Percentiles rank a stretch among this genome's conserved stretches.
phyloP scores from a whole-genome alignment of 2,797 vertebrate genomes.

The Acipenser oxyrinchus region DNA sequence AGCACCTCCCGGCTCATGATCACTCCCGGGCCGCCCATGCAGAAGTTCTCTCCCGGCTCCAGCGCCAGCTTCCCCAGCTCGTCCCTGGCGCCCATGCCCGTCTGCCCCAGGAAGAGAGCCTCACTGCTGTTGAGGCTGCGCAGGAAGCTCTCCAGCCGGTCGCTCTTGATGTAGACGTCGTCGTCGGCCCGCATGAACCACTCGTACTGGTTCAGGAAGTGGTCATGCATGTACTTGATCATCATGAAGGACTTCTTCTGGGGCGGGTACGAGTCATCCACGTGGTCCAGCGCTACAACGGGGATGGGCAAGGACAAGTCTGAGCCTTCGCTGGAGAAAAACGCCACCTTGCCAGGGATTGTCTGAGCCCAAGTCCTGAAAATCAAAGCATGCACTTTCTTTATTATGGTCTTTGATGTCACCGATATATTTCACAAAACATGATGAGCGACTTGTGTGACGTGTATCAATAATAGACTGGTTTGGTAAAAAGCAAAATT shows the following conservation, averaged over 20 bases:
- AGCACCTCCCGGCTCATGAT: conserved; percentile 96
- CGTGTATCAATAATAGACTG: no score
- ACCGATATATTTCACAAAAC: no score
- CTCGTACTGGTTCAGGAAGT: conserved; percentile 86
- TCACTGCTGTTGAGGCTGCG: conserved; percentile 92
- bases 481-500: no score
- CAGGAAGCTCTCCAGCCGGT: conserved; percentile 85
- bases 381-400: conserved; percentile 10
- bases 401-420: no score
- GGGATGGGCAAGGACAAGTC: conserved; percentile 83
- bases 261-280: conserved; percentile 87
- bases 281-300: conserved; percentile 71
- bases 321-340: conserved; percentile 94
- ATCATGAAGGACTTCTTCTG: conserved; percentile 99
- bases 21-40: conserved; percentile 95
- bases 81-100: conserved; percentile 86
- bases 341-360: conserved; percentile 87
- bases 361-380: conserved; percentile 88
- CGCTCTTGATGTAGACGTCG: conserved; percentile 89
- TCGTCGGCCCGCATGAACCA: conserved; percentile 96
- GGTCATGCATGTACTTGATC: conserved; percentile 95
- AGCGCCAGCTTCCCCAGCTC: conserved; percentile 94
- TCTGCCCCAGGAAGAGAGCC: conserved; percentile 89
- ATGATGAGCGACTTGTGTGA: no score
- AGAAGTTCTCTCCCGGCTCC: conserved; percentile 96